phyloP scores from a whole-genome alignment of 2,113 vertebrate genomes.

The Archilochus colubris region DNA sequence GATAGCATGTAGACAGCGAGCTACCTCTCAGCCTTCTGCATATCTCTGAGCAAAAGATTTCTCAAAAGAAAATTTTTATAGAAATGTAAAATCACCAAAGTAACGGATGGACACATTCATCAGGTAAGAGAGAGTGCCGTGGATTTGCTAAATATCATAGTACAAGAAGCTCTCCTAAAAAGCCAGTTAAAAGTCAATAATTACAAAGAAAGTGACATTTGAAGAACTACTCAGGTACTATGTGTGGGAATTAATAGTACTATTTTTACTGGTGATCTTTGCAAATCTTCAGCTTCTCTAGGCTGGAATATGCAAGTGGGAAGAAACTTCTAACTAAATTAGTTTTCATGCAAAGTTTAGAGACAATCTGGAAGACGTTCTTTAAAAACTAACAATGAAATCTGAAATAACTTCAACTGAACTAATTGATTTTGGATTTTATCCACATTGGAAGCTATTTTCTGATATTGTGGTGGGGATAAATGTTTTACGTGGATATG shows the following conservation, averaged over 20 bases:
- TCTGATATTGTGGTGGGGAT: slow-evolving; percentile 17
- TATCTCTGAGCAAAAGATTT: neutral
- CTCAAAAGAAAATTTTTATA: neutral
- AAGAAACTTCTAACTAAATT: slow-evolving; percentile 28
- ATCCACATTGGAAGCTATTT: slow-evolving; percentile 67
- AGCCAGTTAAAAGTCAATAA: neutral
- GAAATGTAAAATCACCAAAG: neutral
- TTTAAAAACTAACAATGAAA: slow-evolving; percentile 68
- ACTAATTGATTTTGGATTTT: slow-evolving; percentile 76
- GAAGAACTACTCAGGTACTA: neutral
- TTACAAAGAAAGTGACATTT: neutral
- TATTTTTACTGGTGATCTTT: slow-evolving; percentile 17
- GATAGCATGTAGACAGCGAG: neutral
- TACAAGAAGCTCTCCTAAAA: neutral
- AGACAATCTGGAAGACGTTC: slow-evolving; percentile 43
- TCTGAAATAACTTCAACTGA: slow-evolving; percentile 69
- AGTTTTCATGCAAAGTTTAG: slow-evolving; percentile 39
- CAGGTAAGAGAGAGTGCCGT: neutral
- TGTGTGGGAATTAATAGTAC: neutral
- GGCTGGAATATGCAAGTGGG: neutral
- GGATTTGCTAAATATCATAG: neutral
- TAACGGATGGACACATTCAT: neutral
- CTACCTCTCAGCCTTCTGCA: neutral
- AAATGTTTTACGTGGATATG: slow-evolving; percentile 64
- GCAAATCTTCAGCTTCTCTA: neutral